Conservation (phyloP, 2,113 vertebrate species). For the Procavia capensis region DNA sequence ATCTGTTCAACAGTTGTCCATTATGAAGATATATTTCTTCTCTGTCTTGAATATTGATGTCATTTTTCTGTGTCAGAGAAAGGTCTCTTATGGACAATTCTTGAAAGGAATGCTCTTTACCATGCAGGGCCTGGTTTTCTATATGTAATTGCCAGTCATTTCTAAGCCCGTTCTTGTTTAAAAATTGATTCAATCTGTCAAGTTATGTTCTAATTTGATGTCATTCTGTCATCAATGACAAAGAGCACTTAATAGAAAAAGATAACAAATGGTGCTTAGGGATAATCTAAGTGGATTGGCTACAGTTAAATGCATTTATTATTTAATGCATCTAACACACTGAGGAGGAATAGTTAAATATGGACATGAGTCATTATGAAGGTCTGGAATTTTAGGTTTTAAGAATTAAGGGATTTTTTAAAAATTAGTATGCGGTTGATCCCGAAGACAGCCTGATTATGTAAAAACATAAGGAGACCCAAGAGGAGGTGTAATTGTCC, state of each 20-base stretch:
- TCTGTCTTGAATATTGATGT: not conserved
- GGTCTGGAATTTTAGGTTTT: not conserved
- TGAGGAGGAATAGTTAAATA: not conserved
- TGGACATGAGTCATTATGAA: not conserved
- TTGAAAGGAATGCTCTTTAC: not conserved
- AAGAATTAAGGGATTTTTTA: not conserved
- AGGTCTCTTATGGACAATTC: slow-evolving; percentile 21
- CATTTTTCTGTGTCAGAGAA: not conserved
- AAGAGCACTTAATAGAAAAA: not conserved
- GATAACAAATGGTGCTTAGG: slow-evolving; percentile 19
- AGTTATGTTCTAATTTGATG: slow-evolving; percentile 2
- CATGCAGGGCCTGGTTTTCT: not conserved
- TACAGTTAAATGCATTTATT: slow-evolving; percentile 42
- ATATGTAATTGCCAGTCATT: not conserved
- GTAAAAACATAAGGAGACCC: not conserved
- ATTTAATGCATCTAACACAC: not conserved
- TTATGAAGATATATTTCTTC: not conserved
- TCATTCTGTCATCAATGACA: slow-evolving; percentile 64
- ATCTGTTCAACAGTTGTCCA: not conserved
- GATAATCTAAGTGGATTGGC: not conserved
- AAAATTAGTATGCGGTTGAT: not conserved
- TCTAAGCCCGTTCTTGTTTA: not conserved
- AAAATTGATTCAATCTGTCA: not conserved
- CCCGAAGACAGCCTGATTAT: not conserved
- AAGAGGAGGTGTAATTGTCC: not conserved